Evolutionary conservation across 2,113 vertebrate genomes (phyloP).

Genomic region (Cygnus buccinator): DNA sequence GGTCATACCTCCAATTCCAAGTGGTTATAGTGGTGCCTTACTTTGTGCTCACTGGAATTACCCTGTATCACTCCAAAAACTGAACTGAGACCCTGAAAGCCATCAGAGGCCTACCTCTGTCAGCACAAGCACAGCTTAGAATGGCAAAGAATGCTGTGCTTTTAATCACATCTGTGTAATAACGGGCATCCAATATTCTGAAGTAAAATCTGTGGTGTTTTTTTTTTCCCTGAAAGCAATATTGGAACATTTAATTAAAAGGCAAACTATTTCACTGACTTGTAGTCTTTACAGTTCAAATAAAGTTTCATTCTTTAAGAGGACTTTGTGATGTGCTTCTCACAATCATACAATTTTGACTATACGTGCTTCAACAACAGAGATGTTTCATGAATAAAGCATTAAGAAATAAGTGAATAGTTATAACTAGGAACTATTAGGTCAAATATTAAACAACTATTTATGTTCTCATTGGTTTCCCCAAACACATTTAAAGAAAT

Average conservation of each 20-base stretch:
- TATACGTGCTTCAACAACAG: background rate
- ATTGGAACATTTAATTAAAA: background rate
- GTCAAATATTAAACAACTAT: background rate
- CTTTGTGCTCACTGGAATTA: background rate
- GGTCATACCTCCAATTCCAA: background rate
- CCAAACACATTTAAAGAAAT: background rate
- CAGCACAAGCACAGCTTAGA: background rate
- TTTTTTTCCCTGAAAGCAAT: background rate
- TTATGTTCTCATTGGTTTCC: background rate
- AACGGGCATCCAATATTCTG: background rate
- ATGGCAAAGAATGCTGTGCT: background rate
- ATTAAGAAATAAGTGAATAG: background rate
- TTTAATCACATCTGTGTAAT: background rate
- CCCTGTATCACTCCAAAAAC: background rate
- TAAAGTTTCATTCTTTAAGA: background rate
- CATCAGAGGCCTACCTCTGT: background rate
- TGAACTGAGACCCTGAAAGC: background rate
- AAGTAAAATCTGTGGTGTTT: background rate
- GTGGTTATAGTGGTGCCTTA: background rate
- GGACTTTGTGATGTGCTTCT: background rate
- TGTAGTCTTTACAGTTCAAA: background rate
- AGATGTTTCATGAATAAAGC: background rate
- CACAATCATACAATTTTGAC: background rate
- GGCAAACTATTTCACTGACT: background rate
- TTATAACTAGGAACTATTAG: background rate